Conservation (phyloP, 2,113 vertebrate species). For the Poecilia latipinna region DNA sequence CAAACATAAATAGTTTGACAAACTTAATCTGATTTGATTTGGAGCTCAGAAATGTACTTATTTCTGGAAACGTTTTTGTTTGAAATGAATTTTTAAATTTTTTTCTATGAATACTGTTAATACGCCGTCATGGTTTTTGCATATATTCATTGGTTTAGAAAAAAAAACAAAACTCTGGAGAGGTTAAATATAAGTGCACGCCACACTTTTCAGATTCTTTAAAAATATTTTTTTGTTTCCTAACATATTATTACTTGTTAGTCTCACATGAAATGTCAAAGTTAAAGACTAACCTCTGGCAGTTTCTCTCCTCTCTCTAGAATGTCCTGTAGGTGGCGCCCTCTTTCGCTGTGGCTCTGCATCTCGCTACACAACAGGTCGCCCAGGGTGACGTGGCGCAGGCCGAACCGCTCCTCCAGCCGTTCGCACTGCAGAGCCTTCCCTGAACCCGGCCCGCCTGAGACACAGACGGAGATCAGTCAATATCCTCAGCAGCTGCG, state of each 20-base stretch:
- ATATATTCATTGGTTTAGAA: no score
- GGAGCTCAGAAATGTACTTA: no score
- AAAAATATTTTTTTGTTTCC: no score
- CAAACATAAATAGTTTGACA: no score
- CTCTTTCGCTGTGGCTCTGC: slow-evolving; percentile 82
- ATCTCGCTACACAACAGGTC: slow-evolving; percentile 86
- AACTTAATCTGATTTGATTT: no score
- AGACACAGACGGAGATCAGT: slow-evolving; percentile 39
- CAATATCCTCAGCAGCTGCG: not conserved
- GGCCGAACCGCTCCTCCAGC: slow-evolving; percentile 86
- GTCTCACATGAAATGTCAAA: not conserved
- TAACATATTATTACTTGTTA: not conserved
- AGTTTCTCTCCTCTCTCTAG: slow-evolving; percentile 85
- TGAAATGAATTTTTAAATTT: no score
- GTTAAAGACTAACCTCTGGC: slow-evolving; percentile 78
- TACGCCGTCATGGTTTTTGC: no score
- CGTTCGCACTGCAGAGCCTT: slow-evolving; percentile 89
- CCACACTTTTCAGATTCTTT: no score
- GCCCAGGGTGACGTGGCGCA: slow-evolving; percentile 79
- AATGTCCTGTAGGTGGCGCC: slow-evolving; percentile 83
- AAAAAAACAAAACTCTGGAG: no score
- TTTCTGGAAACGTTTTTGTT: no score
- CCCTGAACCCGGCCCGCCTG: slow-evolving; percentile 92
- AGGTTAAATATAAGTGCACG: no score
- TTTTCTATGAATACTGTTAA: no score